phyloP scores from a whole-genome alignment of 2,888 invertebrate genomes.

The Cantharis lateralis region DNA sequence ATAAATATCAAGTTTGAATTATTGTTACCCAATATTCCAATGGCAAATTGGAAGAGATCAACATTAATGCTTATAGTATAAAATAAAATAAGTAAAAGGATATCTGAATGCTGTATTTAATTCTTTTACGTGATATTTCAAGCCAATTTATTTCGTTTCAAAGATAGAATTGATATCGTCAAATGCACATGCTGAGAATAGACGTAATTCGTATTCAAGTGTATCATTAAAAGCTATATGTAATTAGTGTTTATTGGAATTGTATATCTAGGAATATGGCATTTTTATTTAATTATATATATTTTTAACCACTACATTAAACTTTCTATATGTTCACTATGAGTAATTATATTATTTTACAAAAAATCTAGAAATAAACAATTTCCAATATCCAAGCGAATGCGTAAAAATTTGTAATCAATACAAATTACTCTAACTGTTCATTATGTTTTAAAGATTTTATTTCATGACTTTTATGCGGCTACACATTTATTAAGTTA shows the following conservation, averaged over 20 bases:
- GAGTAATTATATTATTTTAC: not conserved
- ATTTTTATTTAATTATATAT: slow-evolving; percentile 30
- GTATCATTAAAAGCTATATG: slow-evolving; percentile 47
- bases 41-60: slow-evolving; percentile 48
- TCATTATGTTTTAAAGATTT: not conserved
- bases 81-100: slow-evolving; percentile 58
- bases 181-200: slow-evolving; percentile 30
- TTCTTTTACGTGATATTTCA: slow-evolving; percentile 58
- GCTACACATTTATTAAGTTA: not conserved
- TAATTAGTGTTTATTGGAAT: slow-evolving; percentile 50
- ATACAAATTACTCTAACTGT: not conserved
- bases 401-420: not conserved
- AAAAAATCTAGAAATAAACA: not conserved
- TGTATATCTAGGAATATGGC: slow-evolving; percentile 42
- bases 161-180: slow-evolving; percentile 47
- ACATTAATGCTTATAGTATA: slow-evolving; percentile 55
- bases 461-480: not conserved
- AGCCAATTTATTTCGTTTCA: slow-evolving; percentile 54
- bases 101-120: slow-evolving; percentile 56
- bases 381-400: not conserved
- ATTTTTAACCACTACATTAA: slow-evolving; percentile 17
- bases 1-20: not conserved
- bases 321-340: slow-evolving; percentile 11
- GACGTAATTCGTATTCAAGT: slow-evolving; percentile 33
- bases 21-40: not conserved